Evolutionary conservation across 2,797 vertebrate genomes (phyloP).

Genomic region (Neopelma chrysocephalum): DNA sequence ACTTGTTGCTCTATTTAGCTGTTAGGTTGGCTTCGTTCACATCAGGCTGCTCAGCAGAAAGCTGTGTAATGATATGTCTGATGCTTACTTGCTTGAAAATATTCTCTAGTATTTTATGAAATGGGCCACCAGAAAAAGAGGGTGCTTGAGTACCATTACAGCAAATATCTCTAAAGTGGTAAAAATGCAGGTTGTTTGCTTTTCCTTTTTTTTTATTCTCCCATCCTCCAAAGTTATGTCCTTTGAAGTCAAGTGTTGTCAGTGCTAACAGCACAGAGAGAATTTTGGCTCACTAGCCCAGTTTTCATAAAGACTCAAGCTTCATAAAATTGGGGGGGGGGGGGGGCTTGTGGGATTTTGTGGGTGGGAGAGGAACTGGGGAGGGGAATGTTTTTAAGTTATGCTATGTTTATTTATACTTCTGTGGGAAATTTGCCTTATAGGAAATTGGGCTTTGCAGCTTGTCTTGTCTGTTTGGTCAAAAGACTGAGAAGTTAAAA

Average conservation of each 20-base stretch:
- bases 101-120: neutral
- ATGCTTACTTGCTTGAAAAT: neutral
- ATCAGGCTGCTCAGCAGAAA: neutral
- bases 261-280: neutral
- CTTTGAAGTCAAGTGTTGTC: neutral
- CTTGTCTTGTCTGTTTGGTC: neutral
- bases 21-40: neutral
- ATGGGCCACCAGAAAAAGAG: neutral
- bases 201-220: neutral
- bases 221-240: neutral
- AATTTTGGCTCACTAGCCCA: neutral
- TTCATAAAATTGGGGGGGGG: neutral
- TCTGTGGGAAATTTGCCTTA: neutral
- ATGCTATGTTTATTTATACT: neutral
- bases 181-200: neutral
- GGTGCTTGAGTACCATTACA: fast-evolving
- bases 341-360: neutral
- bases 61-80: neutral
- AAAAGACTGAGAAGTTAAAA: neutral
- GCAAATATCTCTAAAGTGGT: fast-evolving
- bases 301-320: neutral
- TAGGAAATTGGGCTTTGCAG: neutral
- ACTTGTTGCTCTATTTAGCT: neutral
- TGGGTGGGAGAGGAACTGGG: neutral
- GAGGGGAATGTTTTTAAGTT: neutral